A percentile compares a stretch with the other conserved stretches of the same genome.
phyloP scores from a whole-genome alignment of 2,113 vertebrate species.

The Pardalotus punctatus region DNA sequence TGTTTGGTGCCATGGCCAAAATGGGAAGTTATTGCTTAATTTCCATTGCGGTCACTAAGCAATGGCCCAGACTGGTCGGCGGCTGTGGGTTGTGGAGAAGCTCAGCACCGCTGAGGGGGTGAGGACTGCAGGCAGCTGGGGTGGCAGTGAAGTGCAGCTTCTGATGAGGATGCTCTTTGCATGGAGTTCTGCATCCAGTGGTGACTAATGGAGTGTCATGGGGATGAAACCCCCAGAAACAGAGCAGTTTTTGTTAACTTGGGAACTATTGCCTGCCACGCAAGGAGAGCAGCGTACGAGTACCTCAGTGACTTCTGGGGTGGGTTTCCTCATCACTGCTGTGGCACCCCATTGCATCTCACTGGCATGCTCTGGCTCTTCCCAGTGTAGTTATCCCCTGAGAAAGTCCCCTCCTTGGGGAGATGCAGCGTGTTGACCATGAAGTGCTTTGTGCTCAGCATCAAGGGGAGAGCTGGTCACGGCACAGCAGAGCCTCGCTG shows the following conservation, averaged over 20 bases:
- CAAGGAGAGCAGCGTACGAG: background rate
- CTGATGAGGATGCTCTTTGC: background rate
- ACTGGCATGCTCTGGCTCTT: background rate
- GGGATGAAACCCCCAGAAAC: background rate
- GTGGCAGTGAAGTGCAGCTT: background rate
- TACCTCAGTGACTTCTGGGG: background rate
- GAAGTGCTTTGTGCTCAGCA: background rate
- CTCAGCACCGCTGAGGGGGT: background rate
- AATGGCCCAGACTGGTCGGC: fast-evolving
- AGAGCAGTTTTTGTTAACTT: background rate
- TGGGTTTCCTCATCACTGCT: background rate
- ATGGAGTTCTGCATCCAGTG: background rate
- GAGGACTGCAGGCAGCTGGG: background rate
- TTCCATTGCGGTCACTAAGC: fast-evolving
- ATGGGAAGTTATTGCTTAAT: background rate
- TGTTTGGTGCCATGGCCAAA: background rate
- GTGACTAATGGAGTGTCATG: background rate
- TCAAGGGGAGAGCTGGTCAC: background rate
- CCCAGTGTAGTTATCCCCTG: background rate
- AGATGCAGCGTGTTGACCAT: fast-evolving
- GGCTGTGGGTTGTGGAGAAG: background rate
- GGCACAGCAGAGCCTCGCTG: fast-evolving
- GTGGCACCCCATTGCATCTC: background rate
- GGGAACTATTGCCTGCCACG: background rate
- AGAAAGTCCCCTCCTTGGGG: background rate